These are phyloP conservation scores for Porites divaricata DNA, from an alignment of 92 coral and sea anemone species.

Conservation along the genomic window DNA sequence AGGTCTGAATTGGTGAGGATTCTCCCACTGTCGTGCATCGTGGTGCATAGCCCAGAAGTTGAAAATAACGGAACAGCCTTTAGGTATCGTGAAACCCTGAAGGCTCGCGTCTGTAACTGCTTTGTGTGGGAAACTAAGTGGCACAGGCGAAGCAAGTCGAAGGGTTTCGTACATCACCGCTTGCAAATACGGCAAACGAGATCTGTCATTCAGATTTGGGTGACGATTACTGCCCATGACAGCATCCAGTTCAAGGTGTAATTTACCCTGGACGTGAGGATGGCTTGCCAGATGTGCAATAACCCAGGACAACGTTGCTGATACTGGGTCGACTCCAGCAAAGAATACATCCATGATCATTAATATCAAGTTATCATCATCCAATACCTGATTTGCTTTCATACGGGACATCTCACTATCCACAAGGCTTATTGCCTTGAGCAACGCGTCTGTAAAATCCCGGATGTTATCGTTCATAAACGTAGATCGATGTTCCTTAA, in stretches of 20 bases:
- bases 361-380: slow-evolving; percentile 44
- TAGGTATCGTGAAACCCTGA: slow-evolving; percentile 33
- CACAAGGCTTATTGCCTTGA: not conserved
- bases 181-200: slow-evolving; percentile 49
- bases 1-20: slow-evolving; percentile 57
- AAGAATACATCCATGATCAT: slow-evolving; percentile 53
- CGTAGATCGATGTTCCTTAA: slow-evolving; percentile 4
- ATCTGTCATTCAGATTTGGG: slow-evolving; percentile 41
- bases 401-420: slow-evolving; percentile 4
- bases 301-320: slow-evolving; percentile 48
- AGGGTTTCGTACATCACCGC: slow-evolving; percentile 57
- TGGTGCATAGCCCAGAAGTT: slow-evolving; percentile 62
- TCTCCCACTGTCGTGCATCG: slow-evolving; percentile 52
- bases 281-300: slow-evolving; percentile 40
- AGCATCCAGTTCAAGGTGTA: slow-evolving; percentile 62
- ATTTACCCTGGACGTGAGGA: slow-evolving; percentile 53
- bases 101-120: slow-evolving; percentile 31
- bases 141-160: slow-evolving; percentile 54
- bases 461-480: slow-evolving; percentile 10
- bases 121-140: slow-evolving; percentile 34
- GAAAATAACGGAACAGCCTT: slow-evolving; percentile 49
- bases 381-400: not conserved
- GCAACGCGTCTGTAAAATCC: slow-evolving; percentile 24
- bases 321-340: slow-evolving; percentile 61
- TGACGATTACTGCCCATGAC: slow-evolving; percentile 31